Evolutionary conservation across 2,113 vertebrate species (phyloP), one percentile per base, ranked within the genome.

Genomic region (Petrocephalus microphthalmus): DNA sequence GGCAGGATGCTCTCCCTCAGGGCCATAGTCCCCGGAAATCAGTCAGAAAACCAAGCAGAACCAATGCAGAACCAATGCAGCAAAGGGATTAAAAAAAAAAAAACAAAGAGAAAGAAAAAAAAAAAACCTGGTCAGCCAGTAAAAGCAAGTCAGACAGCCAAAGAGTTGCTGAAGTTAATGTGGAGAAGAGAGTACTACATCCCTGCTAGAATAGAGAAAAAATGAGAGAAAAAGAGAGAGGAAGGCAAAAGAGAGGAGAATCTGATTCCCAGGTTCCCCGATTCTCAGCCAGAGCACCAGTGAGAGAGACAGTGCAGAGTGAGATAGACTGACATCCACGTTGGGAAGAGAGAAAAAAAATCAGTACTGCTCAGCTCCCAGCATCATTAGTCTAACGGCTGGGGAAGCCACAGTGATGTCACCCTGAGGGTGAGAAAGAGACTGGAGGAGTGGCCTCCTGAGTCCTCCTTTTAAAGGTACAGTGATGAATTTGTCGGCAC

Each of bases 1-100:
- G 96, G 96, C 89, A 97, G 94, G 92, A 97, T 96, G 89, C 91
- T 94, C 91, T 97, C 97, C 94, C 96, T 96, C 95, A 97, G 91
- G 92, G 97, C 96, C 97, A 97, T 97, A 90, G 87, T 91, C 88
- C 19, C 17, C 29, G 57, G 49, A 22, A 53, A 29, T 60, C 19
- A 83, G 42, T 33, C 57, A 45, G 29, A 85, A 33, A 37, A 47
- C 29, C 29, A 78, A 78, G 71, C 29, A 37, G 29, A 42, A 42
- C 52, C 7, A 53, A 53, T 10, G 64, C 67, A 37, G 67, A 74
- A 37, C 71, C 71, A 78, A 78, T 78, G 33, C 71, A 37, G 71
- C 29, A 78, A 19, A 42, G 37, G 71, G 17, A 78, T 78, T n/a
- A n/a, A n/a, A 78, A 78, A 78, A 78, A 10, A 78, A 5, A 29